These are phyloP conservation scores for Camptogramma bilineatum DNA, from an alignment of 2,888 invertebrate genomes.

Conservation along the genomic window DNA sequence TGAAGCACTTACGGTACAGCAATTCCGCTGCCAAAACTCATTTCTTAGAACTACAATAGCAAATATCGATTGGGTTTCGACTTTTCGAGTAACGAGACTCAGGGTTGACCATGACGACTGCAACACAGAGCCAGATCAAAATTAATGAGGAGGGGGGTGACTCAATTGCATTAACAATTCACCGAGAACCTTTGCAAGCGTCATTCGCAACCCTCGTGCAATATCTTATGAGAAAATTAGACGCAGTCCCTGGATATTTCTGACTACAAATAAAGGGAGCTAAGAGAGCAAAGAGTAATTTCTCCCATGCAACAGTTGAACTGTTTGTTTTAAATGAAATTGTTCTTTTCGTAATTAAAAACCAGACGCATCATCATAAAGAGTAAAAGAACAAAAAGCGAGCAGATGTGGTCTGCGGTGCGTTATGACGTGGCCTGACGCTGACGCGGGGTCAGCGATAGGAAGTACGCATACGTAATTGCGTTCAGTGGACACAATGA, in stretches of 20 bases:
- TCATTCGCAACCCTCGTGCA: constrained; percentile 22
- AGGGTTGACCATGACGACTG: constrained; percentile 54
- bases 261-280: constrained; percentile 9
- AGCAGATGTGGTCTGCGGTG: constrained; percentile 66
- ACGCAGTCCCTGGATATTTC: constrained; percentile 26
- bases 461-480: constrained; percentile 82
- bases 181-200: constrained; percentile 26
- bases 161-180: constrained; percentile 62
- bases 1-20: constrained; percentile 3
- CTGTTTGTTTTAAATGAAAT: constrained; percentile 53
- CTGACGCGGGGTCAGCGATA: constrained; percentile 65
- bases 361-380: constrained; percentile 59
- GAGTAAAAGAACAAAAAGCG: constrained; percentile 56
- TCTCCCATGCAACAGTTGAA: constrained; percentile 47
- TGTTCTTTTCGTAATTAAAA: constrained; percentile 54
- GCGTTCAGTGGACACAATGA: constrained; percentile 81
- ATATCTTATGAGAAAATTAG: constrained; percentile 25
- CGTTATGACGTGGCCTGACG: constrained; percentile 46
- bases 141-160: constrained; percentile 64
- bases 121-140: constrained; percentile 58
- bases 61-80: constrained; percentile 54
- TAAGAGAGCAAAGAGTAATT: constrained; percentile 24
- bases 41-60: constrained; percentile 49
- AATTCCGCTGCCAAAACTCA: constrained; percentile 40
- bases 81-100: constrained; percentile 50